These are phyloP conservation scores for Dreissena rostriformis DNA, from an alignment of 1,140 invertebrate genomes.

Conservation along the genomic window DNA sequence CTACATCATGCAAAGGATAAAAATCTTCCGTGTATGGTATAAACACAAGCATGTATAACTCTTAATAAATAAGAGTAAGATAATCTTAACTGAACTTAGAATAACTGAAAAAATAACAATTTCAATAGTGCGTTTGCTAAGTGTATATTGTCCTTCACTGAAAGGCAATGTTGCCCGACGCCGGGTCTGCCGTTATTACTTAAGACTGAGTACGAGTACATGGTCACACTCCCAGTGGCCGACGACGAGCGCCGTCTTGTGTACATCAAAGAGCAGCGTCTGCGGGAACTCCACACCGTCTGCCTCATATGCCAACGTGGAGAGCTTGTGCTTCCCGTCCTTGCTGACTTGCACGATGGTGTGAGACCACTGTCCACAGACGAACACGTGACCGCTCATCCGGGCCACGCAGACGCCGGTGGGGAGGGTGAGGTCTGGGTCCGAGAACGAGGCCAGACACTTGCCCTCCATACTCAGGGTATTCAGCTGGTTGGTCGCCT, in stretches of 20 bases:
- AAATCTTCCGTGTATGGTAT: too few species aligned
- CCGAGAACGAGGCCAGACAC: background rate
- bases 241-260: background rate
- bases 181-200: background rate
- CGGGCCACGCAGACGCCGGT: background rate
- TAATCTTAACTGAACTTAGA: too few species aligned
- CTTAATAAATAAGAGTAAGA: too few species aligned
- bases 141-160: too few species aligned
- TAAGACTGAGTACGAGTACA: background rate
- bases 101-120: too few species aligned
- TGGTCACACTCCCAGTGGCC: constrained; percentile 2
- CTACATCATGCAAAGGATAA: too few species aligned
- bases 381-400: constrained; percentile 3
- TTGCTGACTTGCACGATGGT: background rate
- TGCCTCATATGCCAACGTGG: background rate
- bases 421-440: background rate
- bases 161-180: too few species aligned
- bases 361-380: background rate
- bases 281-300: constrained; percentile 2
- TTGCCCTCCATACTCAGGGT: background rate
- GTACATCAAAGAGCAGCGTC: background rate
- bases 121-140: too few species aligned
- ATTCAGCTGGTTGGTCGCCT: background rate
- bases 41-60: too few species aligned
- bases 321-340: background rate